A percentile compares a stretch with the other conserved stretches of the same genome.
Conservation (phyloP, 2,113 vertebrate genomes). For the Pterocles gutturalis region DNA sequence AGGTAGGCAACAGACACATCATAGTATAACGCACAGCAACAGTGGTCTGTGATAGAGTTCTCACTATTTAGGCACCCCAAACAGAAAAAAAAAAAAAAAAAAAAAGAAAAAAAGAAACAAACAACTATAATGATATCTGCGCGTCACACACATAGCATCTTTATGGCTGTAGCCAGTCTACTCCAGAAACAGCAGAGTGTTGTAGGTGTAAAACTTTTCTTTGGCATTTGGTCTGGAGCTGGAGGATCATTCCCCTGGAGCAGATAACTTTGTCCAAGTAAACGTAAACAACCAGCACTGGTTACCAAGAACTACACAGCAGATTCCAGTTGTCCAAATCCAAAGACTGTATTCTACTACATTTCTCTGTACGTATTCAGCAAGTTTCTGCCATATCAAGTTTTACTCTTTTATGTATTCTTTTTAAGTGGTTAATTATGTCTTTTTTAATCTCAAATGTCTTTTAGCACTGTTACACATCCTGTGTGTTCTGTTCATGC, state of each 20-base stretch:
- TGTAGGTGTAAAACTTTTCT: background rate
- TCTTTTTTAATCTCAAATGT: background rate
- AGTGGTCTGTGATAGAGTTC: background rate
- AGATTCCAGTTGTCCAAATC: background rate
- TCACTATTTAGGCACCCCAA: background rate
- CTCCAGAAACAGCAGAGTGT: background rate
- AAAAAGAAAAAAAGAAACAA: background rate
- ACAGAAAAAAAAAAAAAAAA: background rate
- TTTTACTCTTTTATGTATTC: background rate
- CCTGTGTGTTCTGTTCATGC: background rate
- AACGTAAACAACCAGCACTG: background rate
- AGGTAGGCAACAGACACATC: background rate
- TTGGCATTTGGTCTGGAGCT: background rate
- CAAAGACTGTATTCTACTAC: background rate
- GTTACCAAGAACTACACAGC: background rate
- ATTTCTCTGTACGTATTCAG: background rate
- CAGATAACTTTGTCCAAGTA: background rate
- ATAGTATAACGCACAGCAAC: background rate
- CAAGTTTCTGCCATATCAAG: background rate
- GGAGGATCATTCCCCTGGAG: background rate
- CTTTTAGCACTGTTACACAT: background rate
- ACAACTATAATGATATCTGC: background rate
- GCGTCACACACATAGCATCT: background rate
- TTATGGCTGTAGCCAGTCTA: background rate
- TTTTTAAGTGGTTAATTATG: background rate